A percentile compares a stretch with the other conserved stretches of the same genome.
These are phyloP conservation scores for Cyaniris semiargus DNA, from an alignment of 2,888 invertebrate genomes.

Conservation along the genomic window DNA sequence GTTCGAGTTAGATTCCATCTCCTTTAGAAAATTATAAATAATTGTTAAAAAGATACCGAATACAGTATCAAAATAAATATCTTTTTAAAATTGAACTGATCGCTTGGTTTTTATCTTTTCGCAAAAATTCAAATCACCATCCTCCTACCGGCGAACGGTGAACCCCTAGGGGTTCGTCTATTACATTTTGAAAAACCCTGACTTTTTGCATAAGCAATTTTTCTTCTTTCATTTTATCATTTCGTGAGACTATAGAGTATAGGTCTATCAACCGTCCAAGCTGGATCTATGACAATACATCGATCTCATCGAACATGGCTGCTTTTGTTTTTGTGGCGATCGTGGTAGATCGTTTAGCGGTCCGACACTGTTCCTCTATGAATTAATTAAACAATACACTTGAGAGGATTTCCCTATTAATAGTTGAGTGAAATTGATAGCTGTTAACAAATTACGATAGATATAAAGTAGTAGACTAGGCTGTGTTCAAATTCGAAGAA, in stretches of 20 bases:
- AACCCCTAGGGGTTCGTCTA: not conserved
- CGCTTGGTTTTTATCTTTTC: too few species aligned
- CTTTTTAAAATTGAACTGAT: too few species aligned
- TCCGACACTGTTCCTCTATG: slow-evolving; percentile 58
- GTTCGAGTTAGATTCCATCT: too few species aligned
- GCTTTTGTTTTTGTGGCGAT: slow-evolving; percentile 64
- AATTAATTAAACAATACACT: slow-evolving; percentile 40
- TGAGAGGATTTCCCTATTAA: not conserved
- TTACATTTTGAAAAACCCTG: not conserved
- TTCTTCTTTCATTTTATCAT: too few species aligned
- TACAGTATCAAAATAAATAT: too few species aligned
- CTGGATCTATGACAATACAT: slow-evolving; percentile 1
- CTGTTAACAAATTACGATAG: not conserved
- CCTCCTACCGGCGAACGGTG: not conserved
- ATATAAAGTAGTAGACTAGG: not conserved
- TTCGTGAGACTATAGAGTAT: too few species aligned
- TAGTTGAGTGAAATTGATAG: not conserved
- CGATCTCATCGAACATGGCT: slow-evolving; percentile 19
- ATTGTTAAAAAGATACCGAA: too few species aligned
- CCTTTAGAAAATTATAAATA: too few species aligned
- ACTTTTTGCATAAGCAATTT: not conserved
- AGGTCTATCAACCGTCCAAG: not conserved
- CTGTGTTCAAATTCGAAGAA: not conserved
- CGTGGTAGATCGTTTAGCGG: slow-evolving; percentile 57
- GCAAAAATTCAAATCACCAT: not conserved